These are phyloP conservation scores for Urocyon cinereoargenteus DNA, from an alignment of 2,797 vertebrate species.

Conservation along the genomic window DNA sequence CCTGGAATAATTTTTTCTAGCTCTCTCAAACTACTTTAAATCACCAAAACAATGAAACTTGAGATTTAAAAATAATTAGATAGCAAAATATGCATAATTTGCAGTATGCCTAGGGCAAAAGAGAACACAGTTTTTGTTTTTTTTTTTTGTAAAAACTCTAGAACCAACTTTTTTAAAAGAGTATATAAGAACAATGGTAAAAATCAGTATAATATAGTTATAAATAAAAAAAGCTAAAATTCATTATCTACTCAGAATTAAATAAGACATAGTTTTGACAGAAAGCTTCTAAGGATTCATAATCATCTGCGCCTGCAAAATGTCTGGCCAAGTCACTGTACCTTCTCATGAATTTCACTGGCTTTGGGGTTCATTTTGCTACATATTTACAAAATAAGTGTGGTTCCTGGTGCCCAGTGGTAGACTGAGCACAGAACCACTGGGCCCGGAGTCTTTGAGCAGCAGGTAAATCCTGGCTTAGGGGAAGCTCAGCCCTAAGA, in stretches of 20 bases:
- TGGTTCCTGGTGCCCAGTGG: neutral
- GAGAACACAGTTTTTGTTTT: neutral
- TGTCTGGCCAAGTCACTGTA: neutral
- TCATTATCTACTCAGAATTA: neutral
- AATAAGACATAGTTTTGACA: neutral
- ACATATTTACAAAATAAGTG: neutral
- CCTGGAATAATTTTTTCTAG: neutral
- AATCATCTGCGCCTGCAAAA: neutral
- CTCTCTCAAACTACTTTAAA: neutral
- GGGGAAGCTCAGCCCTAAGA: neutral
- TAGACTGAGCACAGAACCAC: neutral
- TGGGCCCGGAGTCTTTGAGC: neutral
- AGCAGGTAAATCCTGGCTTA: neutral
- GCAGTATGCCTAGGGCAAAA: neutral
- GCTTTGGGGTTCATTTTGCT: neutral
- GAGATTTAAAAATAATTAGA: neutral
- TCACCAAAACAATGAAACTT: neutral
- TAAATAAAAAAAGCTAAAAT: neutral
- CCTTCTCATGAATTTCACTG: neutral
- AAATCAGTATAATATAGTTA: neutral
- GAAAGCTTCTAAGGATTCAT: neutral
- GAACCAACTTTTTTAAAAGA: neutral
- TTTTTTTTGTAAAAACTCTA: neutral
- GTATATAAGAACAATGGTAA: neutral
- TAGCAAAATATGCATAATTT: neutral